Conservation (phyloP, 2,888 invertebrate genomes). For the Ophion ventricosus region DNA sequence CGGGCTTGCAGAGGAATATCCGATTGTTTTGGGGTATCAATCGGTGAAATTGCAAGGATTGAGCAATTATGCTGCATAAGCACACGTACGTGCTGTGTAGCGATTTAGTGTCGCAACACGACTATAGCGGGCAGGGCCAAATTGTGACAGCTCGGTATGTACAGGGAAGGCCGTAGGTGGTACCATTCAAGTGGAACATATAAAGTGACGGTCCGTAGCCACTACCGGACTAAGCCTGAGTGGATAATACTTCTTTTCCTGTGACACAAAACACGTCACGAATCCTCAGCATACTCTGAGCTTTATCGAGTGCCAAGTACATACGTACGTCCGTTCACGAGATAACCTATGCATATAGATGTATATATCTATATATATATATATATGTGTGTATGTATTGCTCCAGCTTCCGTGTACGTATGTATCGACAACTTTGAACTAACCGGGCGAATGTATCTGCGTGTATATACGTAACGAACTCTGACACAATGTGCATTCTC, state of each 20-base stretch:
- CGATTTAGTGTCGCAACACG: conserved; percentile 33
- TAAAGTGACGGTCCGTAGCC: conserved; percentile 78
- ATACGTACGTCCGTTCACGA: conserved; percentile 52
- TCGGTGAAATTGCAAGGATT: not conserved
- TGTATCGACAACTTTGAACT: not conserved
- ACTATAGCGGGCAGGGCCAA: conserved; percentile 65
- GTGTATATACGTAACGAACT: not conserved
- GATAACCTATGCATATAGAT: conserved; percentile 6
- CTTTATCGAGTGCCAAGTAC: conserved; percentile 43
- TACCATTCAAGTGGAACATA: conserved; percentile 76
- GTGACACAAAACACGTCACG: conserved; percentile 76
- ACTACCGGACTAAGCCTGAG: conserved; percentile 75
- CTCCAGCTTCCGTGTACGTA: conserved; percentile 7
- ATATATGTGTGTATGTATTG: not conserved
- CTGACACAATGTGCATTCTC: not conserved
- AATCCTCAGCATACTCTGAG: conserved; percentile 53
- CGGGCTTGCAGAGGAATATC: too few relatives aligned
- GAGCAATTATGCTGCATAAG: conserved; percentile 10
- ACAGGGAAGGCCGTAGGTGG: conserved; percentile 76
- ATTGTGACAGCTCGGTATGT: conserved; percentile 65
- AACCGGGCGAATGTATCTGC: not conserved
- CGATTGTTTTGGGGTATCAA: not conserved
- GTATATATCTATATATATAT: conserved; percentile 5
- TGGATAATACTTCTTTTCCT: conserved; percentile 82
- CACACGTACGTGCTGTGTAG: conserved; percentile 34